A percentile compares a stretch with the other conserved stretches of the same genome.
These are phyloP conservation scores for Aquatica leii DNA, from an alignment of 2,888 invertebrate species.

Conservation along the genomic window DNA sequence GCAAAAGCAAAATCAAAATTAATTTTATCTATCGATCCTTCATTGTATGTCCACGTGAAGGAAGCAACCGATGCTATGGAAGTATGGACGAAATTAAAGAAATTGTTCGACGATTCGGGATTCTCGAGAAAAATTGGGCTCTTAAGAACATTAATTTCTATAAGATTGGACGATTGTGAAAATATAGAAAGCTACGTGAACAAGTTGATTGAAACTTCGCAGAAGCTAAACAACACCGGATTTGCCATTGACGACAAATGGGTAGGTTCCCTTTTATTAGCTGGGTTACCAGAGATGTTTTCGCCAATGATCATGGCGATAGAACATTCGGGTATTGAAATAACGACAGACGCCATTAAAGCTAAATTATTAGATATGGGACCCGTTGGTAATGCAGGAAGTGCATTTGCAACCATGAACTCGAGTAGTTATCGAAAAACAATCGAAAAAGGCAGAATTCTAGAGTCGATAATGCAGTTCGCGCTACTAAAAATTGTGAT, in stretches of 20 bases:
- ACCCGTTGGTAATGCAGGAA: background rate
- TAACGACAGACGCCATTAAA: conserved; percentile 1
- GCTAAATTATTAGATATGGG: background rate
- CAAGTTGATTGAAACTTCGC: background rate
- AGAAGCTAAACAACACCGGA: background rate
- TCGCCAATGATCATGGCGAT: conserved; percentile 5
- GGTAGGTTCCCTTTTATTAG: background rate
- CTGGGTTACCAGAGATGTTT: background rate
- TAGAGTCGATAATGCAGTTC: too few relatives aligned
- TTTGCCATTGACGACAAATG: conserved; percentile 1
- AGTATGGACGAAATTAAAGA: conserved; percentile 1
- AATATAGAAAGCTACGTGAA: background rate
- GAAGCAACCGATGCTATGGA: background rate
- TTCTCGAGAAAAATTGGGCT: conserved; percentile 2
- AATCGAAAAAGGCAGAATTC: too few relatives aligned
- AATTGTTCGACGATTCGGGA: background rate
- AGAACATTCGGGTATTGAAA: background rate
- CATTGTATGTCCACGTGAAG: background rate
- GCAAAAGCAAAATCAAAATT: conserved; percentile 1
- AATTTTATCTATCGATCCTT: conserved; percentile 1
- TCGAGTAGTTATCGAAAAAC: too few relatives aligned
- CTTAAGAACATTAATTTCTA: conserved; percentile 2
- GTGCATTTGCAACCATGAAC: background rate
- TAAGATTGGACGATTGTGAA: background rate
- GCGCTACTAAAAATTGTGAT: too few relatives aligned